These are phyloP conservation scores for Oryctolagus cuniculus DNA, from an alignment of 2,113 vertebrate genomes.

Conservation along the genomic window mOryCun1.1 NC_091439.1:69377501-69378000, in stretches of 20 bases:
- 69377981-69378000: not conserved
- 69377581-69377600: constrained; percentile 19
- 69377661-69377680: not conserved
- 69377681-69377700: not conserved
- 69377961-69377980: not conserved
- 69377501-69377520: not conserved
- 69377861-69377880: constrained; percentile 42
- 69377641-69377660: not conserved
- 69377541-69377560: constrained; percentile 5
- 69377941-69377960: constrained; percentile 47
- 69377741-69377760: not conserved
- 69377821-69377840: not conserved
- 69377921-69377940: not conserved
- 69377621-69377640: not conserved
- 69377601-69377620: constrained; percentile 6
- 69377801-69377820: not conserved
- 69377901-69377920: not conserved
- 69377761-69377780: not conserved
- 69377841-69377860: constrained; percentile 45
- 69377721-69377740: not conserved
- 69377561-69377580: not conserved
- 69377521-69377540: not conserved
- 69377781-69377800: not conserved
- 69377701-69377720: not conserved
- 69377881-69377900: constrained; percentile 41